phyloP scores from a whole-genome alignment of 2,888 invertebrate genomes.

The Punctoribates punctum region DNA sequence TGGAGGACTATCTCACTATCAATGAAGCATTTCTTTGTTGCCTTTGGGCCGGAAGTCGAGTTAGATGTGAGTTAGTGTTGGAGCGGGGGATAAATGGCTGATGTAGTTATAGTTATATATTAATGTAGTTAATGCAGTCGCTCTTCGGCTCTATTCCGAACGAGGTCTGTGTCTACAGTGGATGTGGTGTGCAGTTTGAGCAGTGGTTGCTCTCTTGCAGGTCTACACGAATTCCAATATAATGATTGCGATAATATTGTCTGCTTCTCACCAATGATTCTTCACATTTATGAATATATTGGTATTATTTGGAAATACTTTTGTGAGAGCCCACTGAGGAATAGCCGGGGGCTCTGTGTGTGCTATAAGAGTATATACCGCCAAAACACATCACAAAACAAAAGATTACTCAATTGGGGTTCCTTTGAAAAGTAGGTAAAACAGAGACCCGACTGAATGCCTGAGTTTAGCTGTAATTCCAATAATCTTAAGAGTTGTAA shows the following conservation, averaged over 20 bases:
- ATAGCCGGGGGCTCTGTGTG: not conserved
- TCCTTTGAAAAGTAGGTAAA: slow-evolving; percentile 2
- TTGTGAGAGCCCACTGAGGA: not conserved
- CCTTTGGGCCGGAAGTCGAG: slow-evolving; percentile 35
- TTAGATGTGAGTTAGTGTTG: slow-evolving; percentile 21
- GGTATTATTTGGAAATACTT: not conserved
- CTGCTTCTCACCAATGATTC: slow-evolving; percentile 21
- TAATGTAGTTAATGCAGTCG: slow-evolving; percentile 8
- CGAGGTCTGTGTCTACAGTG: no score
- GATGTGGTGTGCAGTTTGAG: not conserved
- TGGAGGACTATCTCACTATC: not conserved
- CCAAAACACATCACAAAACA: slow-evolving; percentile 15
- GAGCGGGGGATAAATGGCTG: slow-evolving; percentile 3
- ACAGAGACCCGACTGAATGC: not conserved
- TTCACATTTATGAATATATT: slow-evolving; percentile 18
- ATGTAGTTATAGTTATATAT: no score
- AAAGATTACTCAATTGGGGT: slow-evolving; percentile 30
- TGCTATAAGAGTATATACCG: not conserved
- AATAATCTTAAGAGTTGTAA: not conserved
- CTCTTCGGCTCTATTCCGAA: not conserved
- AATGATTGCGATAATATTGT: slow-evolving; percentile 18
- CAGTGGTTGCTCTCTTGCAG: not conserved
- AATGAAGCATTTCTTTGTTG: slow-evolving; percentile 37
- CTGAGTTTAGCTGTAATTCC: not conserved
- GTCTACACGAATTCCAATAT: slow-evolving; percentile 15